Percentiles rank a stretch among this genome's conserved stretches.
Conservation (phyloP, 2,113 vertebrate genomes). For the Rhipidura dahli region DNA sequence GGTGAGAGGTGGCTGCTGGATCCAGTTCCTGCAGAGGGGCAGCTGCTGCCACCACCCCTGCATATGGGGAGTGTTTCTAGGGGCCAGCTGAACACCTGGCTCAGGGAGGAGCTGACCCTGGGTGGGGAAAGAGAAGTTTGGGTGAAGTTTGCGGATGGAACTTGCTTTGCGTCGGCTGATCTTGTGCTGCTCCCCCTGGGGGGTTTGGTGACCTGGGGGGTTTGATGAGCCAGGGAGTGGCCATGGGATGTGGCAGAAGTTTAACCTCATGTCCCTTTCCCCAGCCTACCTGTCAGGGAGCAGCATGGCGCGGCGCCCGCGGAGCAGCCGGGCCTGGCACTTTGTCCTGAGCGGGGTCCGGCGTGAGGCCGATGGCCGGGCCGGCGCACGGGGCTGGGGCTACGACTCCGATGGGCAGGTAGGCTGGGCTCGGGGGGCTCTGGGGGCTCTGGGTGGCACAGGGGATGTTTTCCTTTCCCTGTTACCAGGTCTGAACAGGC, state of each 20-base stretch:
- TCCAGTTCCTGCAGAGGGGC: not conserved
- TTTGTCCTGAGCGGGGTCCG: constrained; percentile 88
- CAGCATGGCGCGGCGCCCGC: constrained; percentile 86
- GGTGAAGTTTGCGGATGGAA: rapidly evolving
- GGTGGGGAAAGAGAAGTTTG: not conserved
- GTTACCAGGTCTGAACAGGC: rapidly evolving
- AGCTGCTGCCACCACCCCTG: not conserved
- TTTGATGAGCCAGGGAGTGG: not conserved
- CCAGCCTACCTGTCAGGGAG: not conserved
- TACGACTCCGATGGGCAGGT: constrained; percentile 89
- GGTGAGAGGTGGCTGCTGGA: not conserved
- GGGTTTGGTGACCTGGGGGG: not conserved
- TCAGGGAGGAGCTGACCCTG: not conserved
- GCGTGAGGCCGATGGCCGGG: constrained; percentile 80
- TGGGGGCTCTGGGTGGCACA: rapidly evolving
- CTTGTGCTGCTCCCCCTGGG: rapidly evolving
- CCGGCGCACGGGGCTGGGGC: constrained; percentile 70
- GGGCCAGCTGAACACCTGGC: not conserved
- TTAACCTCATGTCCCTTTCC: not conserved
- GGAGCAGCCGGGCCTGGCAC: constrained; percentile 89
- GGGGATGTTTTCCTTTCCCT: not conserved
- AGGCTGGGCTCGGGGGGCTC: not conserved
- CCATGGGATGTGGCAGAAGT: rapidly evolving
- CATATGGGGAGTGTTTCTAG: rapidly evolving
- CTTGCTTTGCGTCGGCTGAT: rapidly evolving